phyloP scores from a whole-genome alignment of 2,797 vertebrate genomes.

The Halcyon leucocephala region DNA sequence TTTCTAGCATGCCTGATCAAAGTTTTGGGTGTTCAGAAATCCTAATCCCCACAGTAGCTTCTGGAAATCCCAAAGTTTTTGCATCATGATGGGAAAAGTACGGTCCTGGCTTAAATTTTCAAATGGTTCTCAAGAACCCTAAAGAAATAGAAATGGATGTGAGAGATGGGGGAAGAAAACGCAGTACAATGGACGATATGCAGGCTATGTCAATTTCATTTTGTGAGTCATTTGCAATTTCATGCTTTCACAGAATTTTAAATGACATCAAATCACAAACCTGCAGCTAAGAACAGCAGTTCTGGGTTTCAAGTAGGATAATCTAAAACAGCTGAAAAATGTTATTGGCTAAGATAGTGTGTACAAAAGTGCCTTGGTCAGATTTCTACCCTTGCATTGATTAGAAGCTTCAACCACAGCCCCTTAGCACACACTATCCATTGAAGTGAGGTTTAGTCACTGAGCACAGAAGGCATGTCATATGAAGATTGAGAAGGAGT shows the following conservation, averaged over 20 bases:
- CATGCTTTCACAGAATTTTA: conserved; percentile 43
- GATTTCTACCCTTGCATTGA: not conserved
- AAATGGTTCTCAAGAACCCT: not conserved
- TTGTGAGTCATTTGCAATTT: not conserved
- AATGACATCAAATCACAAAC: conserved; percentile 20
- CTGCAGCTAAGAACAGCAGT: not conserved
- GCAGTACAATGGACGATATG: not conserved
- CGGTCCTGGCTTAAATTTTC: not conserved
- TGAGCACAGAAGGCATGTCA: not conserved
- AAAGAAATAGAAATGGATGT: not conserved
- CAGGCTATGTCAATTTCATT: not conserved
- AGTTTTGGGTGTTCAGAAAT: not conserved
- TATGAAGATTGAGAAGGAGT: conserved; percentile 52
- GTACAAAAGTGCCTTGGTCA: not conserved
- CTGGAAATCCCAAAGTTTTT: not conserved
- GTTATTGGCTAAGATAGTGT: not conserved
- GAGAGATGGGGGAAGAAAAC: not conserved
- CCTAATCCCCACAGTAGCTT: not conserved
- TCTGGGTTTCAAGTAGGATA: not conserved
- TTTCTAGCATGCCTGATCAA: not conserved
- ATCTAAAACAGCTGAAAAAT: conserved; percentile 41
- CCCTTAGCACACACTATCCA: not conserved
- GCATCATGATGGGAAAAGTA: not conserved
- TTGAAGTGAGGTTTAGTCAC: not conserved
- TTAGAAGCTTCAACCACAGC: not conserved